Evolutionary conservation across 2,113 vertebrate genomes (phyloP).

Genomic region (Lasiurus cinereus): DNA sequence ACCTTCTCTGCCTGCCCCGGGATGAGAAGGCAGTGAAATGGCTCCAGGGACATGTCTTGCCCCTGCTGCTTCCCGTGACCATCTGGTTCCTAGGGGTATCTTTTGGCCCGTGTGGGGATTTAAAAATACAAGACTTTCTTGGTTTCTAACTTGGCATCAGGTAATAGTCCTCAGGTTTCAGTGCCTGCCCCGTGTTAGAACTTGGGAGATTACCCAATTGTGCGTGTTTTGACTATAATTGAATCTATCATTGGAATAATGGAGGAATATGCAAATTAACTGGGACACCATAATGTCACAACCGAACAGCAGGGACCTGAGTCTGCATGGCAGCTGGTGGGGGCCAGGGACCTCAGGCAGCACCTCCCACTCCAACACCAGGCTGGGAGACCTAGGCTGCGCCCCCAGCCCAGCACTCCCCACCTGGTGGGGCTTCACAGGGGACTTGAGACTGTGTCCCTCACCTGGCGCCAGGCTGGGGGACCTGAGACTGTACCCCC

Average conservation of each 20-base stretch:
- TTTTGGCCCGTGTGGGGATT: background rate
- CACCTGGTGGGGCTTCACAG: too few species aligned
- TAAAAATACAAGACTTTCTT: background rate
- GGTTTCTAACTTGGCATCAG: slow-evolving; percentile 13
- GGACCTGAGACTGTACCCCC: too few species aligned
- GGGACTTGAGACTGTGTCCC: too few species aligned
- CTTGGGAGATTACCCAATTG: background rate
- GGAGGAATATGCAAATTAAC: too few species aligned
- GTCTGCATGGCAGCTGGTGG: too few species aligned
- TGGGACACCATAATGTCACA: too few species aligned
- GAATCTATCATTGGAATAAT: background rate
- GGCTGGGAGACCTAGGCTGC: too few species aligned
- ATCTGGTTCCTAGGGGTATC: background rate
- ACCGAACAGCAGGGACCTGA: too few species aligned
- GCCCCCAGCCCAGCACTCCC: too few species aligned
- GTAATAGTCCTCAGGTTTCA: background rate
- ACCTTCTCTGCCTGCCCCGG: background rate
- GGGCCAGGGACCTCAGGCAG: too few species aligned
- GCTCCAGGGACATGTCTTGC: background rate
- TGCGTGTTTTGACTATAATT: background rate
- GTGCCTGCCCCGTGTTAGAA: background rate
- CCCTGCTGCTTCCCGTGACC: background rate
- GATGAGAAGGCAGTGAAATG: background rate
- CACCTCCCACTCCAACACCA: too few species aligned
- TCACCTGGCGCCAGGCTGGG: too few species aligned